A percentile compares a stretch with the other conserved stretches of the same genome.
phyloP scores from a whole-genome alignment of 2,113 vertebrate genomes.

The Aspiorhynchus laticeps region DNA sequence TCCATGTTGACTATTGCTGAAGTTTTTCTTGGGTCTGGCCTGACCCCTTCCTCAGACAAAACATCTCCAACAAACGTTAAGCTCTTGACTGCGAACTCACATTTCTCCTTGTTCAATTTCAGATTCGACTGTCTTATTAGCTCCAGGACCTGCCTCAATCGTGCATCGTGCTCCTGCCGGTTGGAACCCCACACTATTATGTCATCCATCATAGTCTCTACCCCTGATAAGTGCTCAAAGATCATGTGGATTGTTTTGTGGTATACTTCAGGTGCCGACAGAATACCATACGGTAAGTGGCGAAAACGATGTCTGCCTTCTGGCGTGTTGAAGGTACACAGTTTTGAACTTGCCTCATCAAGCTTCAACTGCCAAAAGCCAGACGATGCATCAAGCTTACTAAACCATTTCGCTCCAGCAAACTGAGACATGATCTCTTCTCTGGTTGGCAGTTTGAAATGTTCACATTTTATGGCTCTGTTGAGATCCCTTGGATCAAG shows the following conservation, averaged over 20 bases:
- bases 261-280: conserved; percentile 46
- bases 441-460: conserved; percentile 49
- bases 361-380: conserved; percentile 53
- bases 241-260: conserved; percentile 52
- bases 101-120: conserved; percentile 52
- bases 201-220: neutral
- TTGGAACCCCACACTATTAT: conserved; percentile 43
- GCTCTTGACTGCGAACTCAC: conserved; percentile 39
- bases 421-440: conserved; percentile 57
- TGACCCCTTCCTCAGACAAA: conserved; percentile 35
- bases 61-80: conserved; percentile 53
- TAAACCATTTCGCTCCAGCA: conserved; percentile 51
- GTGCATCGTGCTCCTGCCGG: conserved; percentile 6
- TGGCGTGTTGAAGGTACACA: conserved; percentile 46
- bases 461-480: conserved; percentile 50
- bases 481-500: conserved; percentile 53
- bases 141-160: conserved; percentile 32
- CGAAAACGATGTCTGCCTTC: conserved; percentile 42
- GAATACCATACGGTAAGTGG: conserved; percentile 23
- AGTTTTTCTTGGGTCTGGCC: conserved; percentile 47
- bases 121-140: conserved; percentile 6
- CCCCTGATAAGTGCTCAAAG: conserved; percentile 31
- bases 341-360: conserved; percentile 39
- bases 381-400: conserved; percentile 50
- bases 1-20: conserved; percentile 49